A percentile compares a stretch with the other conserved stretches of the same genome.
Evolutionary conservation across 1,140 invertebrate species (phyloP).

Genomic region (Drosophila arizonae): DNA sequence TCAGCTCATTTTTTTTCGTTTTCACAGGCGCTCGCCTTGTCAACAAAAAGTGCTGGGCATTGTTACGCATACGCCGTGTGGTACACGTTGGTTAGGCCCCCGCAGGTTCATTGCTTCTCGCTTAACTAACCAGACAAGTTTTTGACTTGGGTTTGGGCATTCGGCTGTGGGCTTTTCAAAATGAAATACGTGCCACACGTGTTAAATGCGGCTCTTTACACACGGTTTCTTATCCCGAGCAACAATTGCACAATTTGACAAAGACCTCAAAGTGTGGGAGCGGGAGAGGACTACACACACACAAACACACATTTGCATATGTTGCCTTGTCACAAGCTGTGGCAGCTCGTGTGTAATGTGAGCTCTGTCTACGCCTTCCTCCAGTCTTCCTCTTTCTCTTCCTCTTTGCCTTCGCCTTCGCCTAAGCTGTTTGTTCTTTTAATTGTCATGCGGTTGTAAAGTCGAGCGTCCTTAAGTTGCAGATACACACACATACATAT

Average conservation of each 20-base stretch:
- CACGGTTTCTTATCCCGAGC: conserved; percentile 37
- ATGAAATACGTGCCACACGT: conserved; percentile 80
- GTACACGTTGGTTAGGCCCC: conserved; percentile 11
- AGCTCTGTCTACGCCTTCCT: conserved; percentile 13
- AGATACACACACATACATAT: not conserved
- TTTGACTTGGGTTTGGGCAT: not conserved
- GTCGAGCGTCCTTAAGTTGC: conserved; percentile 19
- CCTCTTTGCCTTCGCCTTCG: conserved; percentile 4
- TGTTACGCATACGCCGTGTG: conserved; percentile 59
- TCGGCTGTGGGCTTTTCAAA: conserved; percentile 37
- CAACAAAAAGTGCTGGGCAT: conserved; percentile 22
- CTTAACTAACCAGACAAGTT: conserved; percentile 39
- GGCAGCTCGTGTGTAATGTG: conserved; percentile 12
- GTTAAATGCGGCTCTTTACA: conserved; percentile 62
- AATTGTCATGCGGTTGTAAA: conserved; percentile 61
- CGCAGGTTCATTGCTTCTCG: conserved; percentile 57
- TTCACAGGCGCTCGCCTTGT: not conserved
- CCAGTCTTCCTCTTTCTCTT: no score
- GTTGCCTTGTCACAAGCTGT: conserved; percentile 20
- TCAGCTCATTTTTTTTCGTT: conserved; percentile 19
- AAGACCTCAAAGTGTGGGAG: conserved; percentile 8
- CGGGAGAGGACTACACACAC: conserved; percentile 6
- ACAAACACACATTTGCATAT: conserved; percentile 56
- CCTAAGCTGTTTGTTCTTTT: conserved; percentile 65
- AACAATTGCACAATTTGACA: conserved; percentile 76